These are phyloP conservation scores for Epistrophe grossulariae DNA, from an alignment of 2,888 invertebrate genomes.

Conservation along the genomic window DNA sequence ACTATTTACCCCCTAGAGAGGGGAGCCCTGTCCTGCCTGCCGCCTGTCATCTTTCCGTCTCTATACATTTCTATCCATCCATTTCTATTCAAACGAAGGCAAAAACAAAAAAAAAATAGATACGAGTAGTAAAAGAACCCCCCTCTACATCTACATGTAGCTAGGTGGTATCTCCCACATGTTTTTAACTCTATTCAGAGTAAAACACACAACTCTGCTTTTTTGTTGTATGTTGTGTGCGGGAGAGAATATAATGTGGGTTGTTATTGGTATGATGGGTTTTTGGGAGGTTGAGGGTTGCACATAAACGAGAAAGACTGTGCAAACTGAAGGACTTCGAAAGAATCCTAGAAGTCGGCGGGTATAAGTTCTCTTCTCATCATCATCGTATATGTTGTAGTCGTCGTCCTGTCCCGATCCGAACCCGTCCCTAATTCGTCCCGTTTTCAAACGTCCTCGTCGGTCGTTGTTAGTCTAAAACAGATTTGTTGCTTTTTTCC, in stretches of 20 bases:
- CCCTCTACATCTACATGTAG: slow-evolving; percentile 32
- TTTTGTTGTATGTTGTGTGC: slow-evolving; percentile 11
- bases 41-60: slow-evolving; percentile 71
- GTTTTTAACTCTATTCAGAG: slow-evolving; percentile 54
- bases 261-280: neutral
- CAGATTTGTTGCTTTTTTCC: slow-evolving; percentile 68
- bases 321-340: slow-evolving; percentile 64
- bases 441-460: slow-evolving; percentile 29
- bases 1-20: slow-evolving; percentile 69
- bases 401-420: slow-evolving; percentile 1
- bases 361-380: slow-evolving; percentile 44
- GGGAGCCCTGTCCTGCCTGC: slow-evolving; percentile 26
- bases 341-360: slow-evolving; percentile 68
- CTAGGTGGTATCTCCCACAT: slow-evolving; percentile 42
- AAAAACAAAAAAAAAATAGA: slow-evolving; percentile 7
- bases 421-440: neutral
- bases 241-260: slow-evolving; percentile 14
- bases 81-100: slow-evolving; percentile 42
- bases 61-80: slow-evolving; percentile 48
- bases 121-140: slow-evolving; percentile 17
- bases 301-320: slow-evolving; percentile 44
- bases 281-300: neutral
- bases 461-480: slow-evolving; percentile 60
- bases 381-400: slow-evolving; percentile 14
- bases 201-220: slow-evolving; percentile 30